phyloP scores from a whole-genome alignment of 1,140 invertebrate species.

The Zaprionus taronus region DNA sequence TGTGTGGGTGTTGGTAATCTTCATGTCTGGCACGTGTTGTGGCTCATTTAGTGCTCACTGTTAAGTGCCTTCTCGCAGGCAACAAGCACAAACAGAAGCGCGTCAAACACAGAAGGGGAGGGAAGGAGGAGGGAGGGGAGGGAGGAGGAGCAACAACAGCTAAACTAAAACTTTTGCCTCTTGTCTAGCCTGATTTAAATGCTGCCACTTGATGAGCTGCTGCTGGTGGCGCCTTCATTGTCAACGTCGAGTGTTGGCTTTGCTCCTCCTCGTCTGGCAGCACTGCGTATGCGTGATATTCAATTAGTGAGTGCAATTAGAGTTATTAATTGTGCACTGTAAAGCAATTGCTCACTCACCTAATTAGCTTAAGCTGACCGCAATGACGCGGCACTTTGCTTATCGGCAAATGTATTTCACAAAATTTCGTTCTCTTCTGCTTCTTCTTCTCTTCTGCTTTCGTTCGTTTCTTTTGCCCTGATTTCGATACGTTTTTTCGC shows the following conservation, averaged over 20 bases:
- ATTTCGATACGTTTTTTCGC: constrained; percentile 21
- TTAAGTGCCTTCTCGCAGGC: constrained; percentile 34
- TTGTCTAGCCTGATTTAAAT: constrained; percentile 28
- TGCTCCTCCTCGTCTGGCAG: constrained; percentile 32
- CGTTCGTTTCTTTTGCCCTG: constrained; percentile 16
- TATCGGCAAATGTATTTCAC: constrained; percentile 47
- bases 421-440: constrained; percentile 16
- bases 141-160: background rate
- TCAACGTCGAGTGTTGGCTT: constrained; percentile 25
- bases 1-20: constrained; percentile 39
- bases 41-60: constrained; percentile 45
- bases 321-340: background rate
- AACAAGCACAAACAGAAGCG: background rate
- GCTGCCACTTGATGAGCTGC: constrained; percentile 21
- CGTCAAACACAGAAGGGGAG: background rate
- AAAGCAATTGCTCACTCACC: constrained; percentile 29
- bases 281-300: constrained; percentile 52
- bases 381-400: constrained; percentile 55
- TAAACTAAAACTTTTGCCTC: constrained; percentile 31
- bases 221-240: constrained; percentile 11
- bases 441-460: background rate
- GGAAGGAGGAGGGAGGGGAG: no score
- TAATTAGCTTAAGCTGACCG: constrained; percentile 50
- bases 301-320: background rate
- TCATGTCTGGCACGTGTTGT: constrained; percentile 51